Conservation (phyloP, 2,113 vertebrate genomes). For the Phrynosoma blainvillii region DNA sequence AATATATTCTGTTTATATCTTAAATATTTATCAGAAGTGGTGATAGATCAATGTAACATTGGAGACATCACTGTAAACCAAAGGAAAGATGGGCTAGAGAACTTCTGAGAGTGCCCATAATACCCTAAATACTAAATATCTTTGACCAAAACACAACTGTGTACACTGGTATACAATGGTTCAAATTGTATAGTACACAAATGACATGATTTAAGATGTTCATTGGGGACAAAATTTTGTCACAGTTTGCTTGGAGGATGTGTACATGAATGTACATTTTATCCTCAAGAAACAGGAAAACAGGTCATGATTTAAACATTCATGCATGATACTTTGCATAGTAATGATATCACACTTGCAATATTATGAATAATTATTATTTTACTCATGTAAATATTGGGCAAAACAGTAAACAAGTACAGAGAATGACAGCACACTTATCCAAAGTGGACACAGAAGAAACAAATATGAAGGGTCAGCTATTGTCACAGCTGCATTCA, state of each 20-base stretch:
- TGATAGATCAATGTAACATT: not conserved
- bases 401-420: no score
- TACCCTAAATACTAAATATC: not conserved
- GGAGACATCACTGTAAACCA: not conserved
- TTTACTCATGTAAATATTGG: no score
- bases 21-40: not conserved
- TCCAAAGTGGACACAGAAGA: no score
- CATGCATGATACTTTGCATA: not conserved
- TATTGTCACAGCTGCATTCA: no score
- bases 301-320: not conserved
- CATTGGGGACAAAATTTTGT: not conserved
- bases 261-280: not conserved
- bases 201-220: not conserved
- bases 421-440: no score
- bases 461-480: no score
- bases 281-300: no score
- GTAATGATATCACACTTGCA: no score
- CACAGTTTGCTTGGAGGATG: not conserved
- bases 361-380: no score
- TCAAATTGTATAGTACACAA: not conserved
- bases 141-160: not conserved
- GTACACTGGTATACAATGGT: not conserved
- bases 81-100: not conserved
- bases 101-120: not conserved
- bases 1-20: not conserved